Percentiles rank a stretch among this genome's conserved stretches.
Conservation (phyloP, 2,888 invertebrate genomes). For the Mesorhabditis spiculigera region DNA sequence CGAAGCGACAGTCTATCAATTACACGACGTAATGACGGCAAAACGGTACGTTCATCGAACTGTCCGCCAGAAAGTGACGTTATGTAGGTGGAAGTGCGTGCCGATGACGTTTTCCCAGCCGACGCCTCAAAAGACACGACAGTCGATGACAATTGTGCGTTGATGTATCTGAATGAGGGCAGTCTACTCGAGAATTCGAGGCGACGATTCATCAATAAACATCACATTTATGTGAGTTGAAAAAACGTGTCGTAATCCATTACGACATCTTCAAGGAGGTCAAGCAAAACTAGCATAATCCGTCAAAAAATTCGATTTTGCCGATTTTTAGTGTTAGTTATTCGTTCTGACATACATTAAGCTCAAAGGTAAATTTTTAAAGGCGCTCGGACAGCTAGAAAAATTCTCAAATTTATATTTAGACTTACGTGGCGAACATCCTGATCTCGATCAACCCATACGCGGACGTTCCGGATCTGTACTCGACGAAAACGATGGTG, state of each 20-base stretch:
- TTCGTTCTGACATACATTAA: no score
- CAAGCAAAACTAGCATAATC: no score
- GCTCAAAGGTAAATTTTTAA: no score
- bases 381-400: no score
- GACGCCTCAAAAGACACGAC: slow-evolving; percentile 81
- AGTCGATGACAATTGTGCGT: slow-evolving; percentile 94
- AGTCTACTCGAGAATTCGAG: slow-evolving; percentile 88
- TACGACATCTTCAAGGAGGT: neutral
- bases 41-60: neutral
- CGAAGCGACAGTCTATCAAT: slow-evolving; percentile 70
- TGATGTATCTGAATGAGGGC: slow-evolving; percentile 96
- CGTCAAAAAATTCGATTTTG: no score
- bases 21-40: neutral
- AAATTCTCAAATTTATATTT: slow-evolving; percentile 59
- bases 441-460: slow-evolving; percentile 96
- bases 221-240: slow-evolving; percentile 82
- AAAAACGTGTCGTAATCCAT: no score
- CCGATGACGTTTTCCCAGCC: slow-evolving; percentile 85
- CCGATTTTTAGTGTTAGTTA: no score
- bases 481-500: slow-evolving; percentile 78
- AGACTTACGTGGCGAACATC: slow-evolving; percentile 98
- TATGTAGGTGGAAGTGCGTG: slow-evolving; percentile 66
- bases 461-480: slow-evolving; percentile 82
- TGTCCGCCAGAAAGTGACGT: no score
- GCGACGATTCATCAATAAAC: slow-evolving; percentile 83